Base-by-base conservation (phyloP, 2,797 vertebrate species). In the Mormyrops boulengeri region DNA sequence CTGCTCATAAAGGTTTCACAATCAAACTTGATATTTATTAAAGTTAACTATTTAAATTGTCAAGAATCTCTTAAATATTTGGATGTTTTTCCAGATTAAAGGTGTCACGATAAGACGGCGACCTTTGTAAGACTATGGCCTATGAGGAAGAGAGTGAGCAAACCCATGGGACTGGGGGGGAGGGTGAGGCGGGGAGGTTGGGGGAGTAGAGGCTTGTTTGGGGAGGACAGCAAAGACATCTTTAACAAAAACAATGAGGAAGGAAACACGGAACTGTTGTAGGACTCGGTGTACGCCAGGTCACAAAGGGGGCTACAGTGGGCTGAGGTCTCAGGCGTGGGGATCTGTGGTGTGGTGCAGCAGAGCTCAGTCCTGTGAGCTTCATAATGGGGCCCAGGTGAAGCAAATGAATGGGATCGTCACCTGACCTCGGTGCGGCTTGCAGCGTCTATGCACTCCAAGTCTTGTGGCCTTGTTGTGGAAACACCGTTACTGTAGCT, bases 401-500 rank as follows among this genome's bases (percentile, higher is more conserved):
- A 6, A 44, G 38, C 38, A 12, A 22, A 22, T 47, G 41, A 47
- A 47, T 47, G 69, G 69, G 34, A 38, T 38, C 14, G 34, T 73
- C 69, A 41, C 69, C 69, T 73, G 69, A 73, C 34, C 49, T 49
- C 4, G 12, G n/a, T 26, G 9, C 1, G 0, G 34, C 49, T 26
- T 1, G 11, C 0, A 4, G 26, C n/a, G 4, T 26, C 47, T 22
- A 26, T 0, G 11, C 22, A 5, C 30, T 14, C n/a, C 3, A 7
- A 84, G 88, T 52, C 94, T 93, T 94, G 93, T 85, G 69, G 14
- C 49, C 89, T 90, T 93, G 91, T 89, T 93, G 73, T 90, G 47
- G 22, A 53, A 38, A 66, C 8, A 6, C n/a, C 4, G 44, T 84
- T 69, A 50, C 87, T 47, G 34, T 57, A 44, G 88, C 69, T 82